phyloP scores from a whole-genome alignment of 2,888 invertebrate species.

The Chalcosyrphus nemorum region DNA sequence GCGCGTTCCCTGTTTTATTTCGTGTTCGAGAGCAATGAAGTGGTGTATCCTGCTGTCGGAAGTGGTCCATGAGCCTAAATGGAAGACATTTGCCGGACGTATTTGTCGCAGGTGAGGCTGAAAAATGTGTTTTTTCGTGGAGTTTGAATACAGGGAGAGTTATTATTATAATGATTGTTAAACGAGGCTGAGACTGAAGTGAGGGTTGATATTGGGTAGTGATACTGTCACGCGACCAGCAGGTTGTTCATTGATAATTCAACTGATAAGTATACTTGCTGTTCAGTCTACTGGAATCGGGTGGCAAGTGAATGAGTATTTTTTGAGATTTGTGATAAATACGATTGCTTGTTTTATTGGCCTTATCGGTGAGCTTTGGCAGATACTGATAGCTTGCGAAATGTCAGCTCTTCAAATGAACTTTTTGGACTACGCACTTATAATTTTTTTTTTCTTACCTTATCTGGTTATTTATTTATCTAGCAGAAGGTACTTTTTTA shows the following conservation, averaged over 20 bases:
- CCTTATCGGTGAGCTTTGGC: too few species aligned
- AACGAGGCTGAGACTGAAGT: background rate
- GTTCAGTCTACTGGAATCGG: background rate
- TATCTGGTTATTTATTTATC: too few species aligned
- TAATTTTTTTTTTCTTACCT: too few species aligned
- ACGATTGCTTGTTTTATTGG: too few species aligned
- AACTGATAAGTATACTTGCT: background rate
- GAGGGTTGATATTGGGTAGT: background rate
- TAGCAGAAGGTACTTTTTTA: too few species aligned
- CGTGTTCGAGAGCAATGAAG: constrained; percentile 38
- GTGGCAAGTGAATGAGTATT: too few species aligned
- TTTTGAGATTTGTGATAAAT: too few species aligned
- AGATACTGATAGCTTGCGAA: too few species aligned
- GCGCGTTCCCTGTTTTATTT: background rate
- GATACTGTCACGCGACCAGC: background rate
- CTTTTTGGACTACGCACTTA: too few species aligned
- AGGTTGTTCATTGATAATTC: constrained; percentile 5
- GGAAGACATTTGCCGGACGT: constrained; percentile 37
- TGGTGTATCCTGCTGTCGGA: constrained; percentile 63
- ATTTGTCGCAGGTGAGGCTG: constrained; percentile 49
- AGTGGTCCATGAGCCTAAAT: constrained; percentile 58
- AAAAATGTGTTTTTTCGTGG: constrained; percentile 6
- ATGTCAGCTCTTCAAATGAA: too few species aligned
- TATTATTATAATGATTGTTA: constrained; percentile 45
- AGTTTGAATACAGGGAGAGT: constrained; percentile 10